Evolutionary conservation across 2,797 vertebrate genomes (phyloP), one percentile per base, ranked within the genome.

Genomic region (Nyctibius grandis): DNA sequence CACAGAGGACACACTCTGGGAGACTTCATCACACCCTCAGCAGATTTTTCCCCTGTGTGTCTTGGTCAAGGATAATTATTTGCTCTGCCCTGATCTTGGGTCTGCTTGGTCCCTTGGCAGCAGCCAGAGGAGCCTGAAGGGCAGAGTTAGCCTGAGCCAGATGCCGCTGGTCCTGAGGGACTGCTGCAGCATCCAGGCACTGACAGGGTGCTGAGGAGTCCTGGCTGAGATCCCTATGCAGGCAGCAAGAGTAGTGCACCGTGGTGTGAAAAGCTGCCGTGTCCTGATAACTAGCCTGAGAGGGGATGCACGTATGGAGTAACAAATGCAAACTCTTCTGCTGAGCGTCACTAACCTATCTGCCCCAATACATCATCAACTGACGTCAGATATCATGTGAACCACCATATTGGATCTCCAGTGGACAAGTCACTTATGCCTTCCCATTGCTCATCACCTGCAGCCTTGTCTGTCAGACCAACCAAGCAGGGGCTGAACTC

Each of bases 331-430:
- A 72, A 59, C 11, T 3, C 44, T 76, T 75, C 31, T 56, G 38
- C 42, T 38, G 50, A 44, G 42, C 42, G 51, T 53, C 45, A 48
- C 57, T 59, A 25, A 28, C 15, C 31, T 34, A 20, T 22, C 47
- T 76, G 44, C 13, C 40, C 65, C 40, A 21, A 38, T 50, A n/a
- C 33, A 18, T 22, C 51, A 34, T 25, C 63, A 69, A 2, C 45
- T 72, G 54, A 26, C 2, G 2, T 9, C 57, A 86, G 22, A 68
- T 42, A 63, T 38, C n/a, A 17, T 1, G 5, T 8, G n/a, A 84
- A 34, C 44, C 31, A n/a, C 17, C 15, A 3, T 11, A 42, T 0
- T 0, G 0, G 40, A 60, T 26, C 40, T 72, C 33, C 2, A 4
- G 15, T 25, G 63, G n/a, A 36, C 20, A 36, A 23, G 25, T 36